phyloP scores from a whole-genome alignment of 2,113 vertebrate species.

The Oreochromis aureus region DNA sequence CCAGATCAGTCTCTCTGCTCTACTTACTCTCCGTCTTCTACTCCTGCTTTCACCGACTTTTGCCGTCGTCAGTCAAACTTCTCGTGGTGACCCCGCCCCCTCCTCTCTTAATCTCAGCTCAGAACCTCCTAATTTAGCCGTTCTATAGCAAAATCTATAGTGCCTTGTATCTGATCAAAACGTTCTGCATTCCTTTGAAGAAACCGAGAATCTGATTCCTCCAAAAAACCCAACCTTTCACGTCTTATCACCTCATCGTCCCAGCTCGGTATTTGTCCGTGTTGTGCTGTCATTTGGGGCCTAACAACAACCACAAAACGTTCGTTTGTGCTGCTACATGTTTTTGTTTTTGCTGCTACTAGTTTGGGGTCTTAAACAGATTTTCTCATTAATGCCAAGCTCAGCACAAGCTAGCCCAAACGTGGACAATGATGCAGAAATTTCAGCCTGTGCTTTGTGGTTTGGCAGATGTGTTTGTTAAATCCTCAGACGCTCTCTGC shows the following conservation, averaged over 20 bases:
- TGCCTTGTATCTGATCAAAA: constrained; percentile 73
- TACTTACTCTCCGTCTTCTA: constrained; percentile 4
- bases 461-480: not conserved
- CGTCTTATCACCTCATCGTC: not conserved
- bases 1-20: constrained; percentile 13
- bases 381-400: not conserved
- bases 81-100: not conserved
- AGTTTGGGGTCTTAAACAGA: not conserved
- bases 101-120: not conserved
- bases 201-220: not conserved
- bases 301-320: not conserved
- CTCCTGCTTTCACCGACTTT: constrained; percentile 10
- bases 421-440: not conserved
- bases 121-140: constrained; percentile 31
- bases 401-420: not conserved
- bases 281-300: not conserved
- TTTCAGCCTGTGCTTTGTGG: not conserved
- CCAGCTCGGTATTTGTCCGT: not conserved
- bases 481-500: not conserved
- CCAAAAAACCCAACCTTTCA: not conserved
- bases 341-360: constrained; percentile 1
- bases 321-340: not conserved
- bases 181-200: constrained; percentile 52
- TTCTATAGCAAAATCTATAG: constrained; percentile 74
- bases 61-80: not conserved